Base-by-base conservation (phyloP, 2,888 invertebrate species). In the Lottia scabra region DNA sequence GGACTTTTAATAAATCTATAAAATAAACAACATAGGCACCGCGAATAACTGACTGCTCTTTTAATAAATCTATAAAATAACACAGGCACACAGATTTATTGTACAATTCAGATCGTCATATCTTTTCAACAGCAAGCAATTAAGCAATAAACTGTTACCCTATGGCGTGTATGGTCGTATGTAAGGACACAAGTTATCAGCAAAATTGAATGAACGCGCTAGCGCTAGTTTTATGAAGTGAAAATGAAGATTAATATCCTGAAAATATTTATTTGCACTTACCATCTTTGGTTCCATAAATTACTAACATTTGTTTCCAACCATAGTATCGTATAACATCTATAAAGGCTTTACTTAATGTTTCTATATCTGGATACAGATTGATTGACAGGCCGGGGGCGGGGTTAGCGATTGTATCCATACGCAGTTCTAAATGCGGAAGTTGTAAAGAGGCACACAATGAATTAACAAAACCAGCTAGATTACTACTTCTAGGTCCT, bases 311-410 rank as follows among this genome's bases (percentile, higher is more conserved):
- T 65, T 93, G 92, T 78, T 93, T 93, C 97, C 97, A 98, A 66
- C 93, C 93, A 91, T 94, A 94, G 71, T 91, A 90, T 87, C 94
- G 93, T 15, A 96, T 93, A 74, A 96, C 90, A 86, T 98, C 97
- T 70, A 94, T 92, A 89, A 96, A 95, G 0, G 86, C 95, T 76
- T 94, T 93, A 77, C 96, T 95, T 70, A 97, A 92, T 16, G 95
- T 94, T 48, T 92, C 91, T 0, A 93, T 91, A 68, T 94, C 92
- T 0, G 96, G 96, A 90, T 94, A 94, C 77, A 96, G 90, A 90
- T 96, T 96, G 72, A 96, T 91, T 75, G 97, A 93, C 88, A 96
- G 96, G 85, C 95, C 95, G 89, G 96, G 96, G 73, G 94, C 90
- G 62, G 84, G 76, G 26, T 78, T 71, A 16, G 75, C 63, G 27